Percentiles rank a stretch among this genome's conserved stretches.
Evolutionary conservation across 2,113 vertebrate genomes (phyloP).

Genomic region (Osmerus eperlanus): DNA sequence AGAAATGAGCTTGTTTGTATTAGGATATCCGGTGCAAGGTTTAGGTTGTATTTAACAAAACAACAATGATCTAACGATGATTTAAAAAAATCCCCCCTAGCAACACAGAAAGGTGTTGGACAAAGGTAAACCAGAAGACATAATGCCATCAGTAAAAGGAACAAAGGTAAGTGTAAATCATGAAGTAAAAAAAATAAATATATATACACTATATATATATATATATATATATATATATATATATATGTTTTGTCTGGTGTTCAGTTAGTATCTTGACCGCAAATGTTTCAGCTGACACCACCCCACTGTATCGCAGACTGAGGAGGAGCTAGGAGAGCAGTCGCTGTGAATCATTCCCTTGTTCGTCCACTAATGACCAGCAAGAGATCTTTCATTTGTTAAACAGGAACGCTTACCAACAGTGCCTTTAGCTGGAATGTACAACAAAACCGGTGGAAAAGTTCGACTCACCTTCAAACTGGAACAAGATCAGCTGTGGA

Average conservation of each 20-base stretch:
- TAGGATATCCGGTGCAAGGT: too few species aligned
- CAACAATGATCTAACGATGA: neutral
- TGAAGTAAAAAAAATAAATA: neutral
- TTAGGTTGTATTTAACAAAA: too few species aligned
- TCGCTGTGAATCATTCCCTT: slow-evolving; percentile 7
- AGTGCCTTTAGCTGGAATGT: slow-evolving; percentile 97
- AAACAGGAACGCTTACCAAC: slow-evolving; percentile 91
- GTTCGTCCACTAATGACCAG: slow-evolving; percentile 33
- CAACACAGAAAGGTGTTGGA: slow-evolving; percentile 99
- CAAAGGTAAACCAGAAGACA: slow-evolving; percentile 97
- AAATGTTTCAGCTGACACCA: neutral
- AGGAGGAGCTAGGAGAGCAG: neutral
- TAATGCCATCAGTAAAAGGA: slow-evolving; percentile 94
- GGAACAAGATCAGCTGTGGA: slow-evolving; percentile 98
- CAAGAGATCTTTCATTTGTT: slow-evolving; percentile 27
- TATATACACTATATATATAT: neutral
- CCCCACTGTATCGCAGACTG: neutral
- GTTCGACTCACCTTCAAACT: slow-evolving; percentile 97
- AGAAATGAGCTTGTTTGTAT: neutral
- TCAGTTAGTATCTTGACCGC: neutral
- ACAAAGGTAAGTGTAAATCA: slow-evolving; percentile 78
- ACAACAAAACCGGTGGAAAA: slow-evolving; percentile 97
- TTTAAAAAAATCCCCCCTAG: slow-evolving; percentile 65
- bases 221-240: neutral
- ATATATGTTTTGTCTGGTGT: neutral